Conservation (phyloP, 2,888 invertebrate genomes). For the Stenurella melanura region DNA sequence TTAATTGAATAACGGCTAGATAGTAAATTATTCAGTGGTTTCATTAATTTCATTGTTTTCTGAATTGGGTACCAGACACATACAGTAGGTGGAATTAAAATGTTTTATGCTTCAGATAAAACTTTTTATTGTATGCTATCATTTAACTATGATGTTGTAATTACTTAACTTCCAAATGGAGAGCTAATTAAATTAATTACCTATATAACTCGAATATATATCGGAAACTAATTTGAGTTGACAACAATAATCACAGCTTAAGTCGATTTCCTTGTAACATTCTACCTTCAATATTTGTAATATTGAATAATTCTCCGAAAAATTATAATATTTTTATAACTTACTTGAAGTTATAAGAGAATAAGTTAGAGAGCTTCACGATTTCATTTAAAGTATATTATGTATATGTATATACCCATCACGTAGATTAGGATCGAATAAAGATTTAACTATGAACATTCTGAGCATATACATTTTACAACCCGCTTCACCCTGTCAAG, state of each 20-base stretch:
- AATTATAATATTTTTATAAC: too few relatives aligned
- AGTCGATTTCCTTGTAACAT: too few relatives aligned
- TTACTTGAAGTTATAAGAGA: not conserved
- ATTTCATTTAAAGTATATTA: not conserved
- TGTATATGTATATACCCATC: not conserved
- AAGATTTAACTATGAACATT: too few relatives aligned
- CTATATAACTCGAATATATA: conserved; percentile 9
- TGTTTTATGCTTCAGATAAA: conserved; percentile 24
- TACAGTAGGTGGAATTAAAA: not conserved
- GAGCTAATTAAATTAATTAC: conserved; percentile 21
- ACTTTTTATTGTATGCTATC: conserved; percentile 13
- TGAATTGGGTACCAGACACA: not conserved
- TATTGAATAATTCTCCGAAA: too few relatives aligned
- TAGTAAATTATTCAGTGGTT: not conserved
- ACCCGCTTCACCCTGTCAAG: not conserved
- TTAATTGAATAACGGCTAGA: too few relatives aligned
- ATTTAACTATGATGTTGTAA: conserved; percentile 28
- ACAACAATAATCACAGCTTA: not conserved
- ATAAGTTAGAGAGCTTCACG: not conserved
- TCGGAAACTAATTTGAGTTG: not conserved
- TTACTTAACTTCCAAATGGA: conserved; percentile 14
- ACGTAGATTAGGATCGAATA: not conserved
- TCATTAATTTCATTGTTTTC: not conserved
- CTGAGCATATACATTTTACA: not conserved
- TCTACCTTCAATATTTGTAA: too few relatives aligned